Base-by-base conservation (phyloP, 2,113 vertebrate genomes). In the Apistogramma diplotaenia region DNA sequence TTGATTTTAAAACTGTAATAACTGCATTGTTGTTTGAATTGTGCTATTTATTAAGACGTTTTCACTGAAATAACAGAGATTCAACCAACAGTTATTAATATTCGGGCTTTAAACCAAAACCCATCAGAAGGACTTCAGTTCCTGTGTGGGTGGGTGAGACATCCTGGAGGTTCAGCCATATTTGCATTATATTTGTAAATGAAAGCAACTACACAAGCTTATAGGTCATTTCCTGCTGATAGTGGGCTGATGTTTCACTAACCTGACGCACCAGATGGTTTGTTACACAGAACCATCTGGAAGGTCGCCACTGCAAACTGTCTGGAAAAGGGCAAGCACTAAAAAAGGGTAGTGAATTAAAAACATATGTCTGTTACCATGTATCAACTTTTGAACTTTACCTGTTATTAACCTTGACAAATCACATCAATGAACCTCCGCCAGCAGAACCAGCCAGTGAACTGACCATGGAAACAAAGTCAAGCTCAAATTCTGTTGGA, bases 31-130 rank as follows among this genome's bases (percentile, higher is more conserved):
- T 67, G 18, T 27, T 67, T 67, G 23, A 27, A 4, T 67, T 46
- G 18, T 46, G 40, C 23, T 25, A 1, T 19, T 46, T 46, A 46
- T 46, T 67, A 27, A 18, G 23, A 46, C 0, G 1, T 19, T 67
- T 1, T 2, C 23, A 46, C 40, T 29, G 40, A 25, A 49, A 4
- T 0, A 49, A 49, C 23, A 67, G 25, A 65, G 9, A 0, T 12
- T 70, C 3, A 70, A 49, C 19, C 23, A 27, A 0, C 62, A 29
- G 16, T 25, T 29, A 29, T 29, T 49, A 70, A 19, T 10, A 49
- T 23, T 27, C 19, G 40, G 18, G 6, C 40, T 70, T 2, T 29
- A 1, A 70, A 29, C 29, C n/a, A 29, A 3, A 70, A 49, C 46
- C 25, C 6, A 12, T 19, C 40, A 1, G 16, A 29, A 49, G 46